Evolutionary conservation across 2,113 vertebrate species (phyloP).

Genomic region (Sinocyclocheilus anshuiensis): DNA sequence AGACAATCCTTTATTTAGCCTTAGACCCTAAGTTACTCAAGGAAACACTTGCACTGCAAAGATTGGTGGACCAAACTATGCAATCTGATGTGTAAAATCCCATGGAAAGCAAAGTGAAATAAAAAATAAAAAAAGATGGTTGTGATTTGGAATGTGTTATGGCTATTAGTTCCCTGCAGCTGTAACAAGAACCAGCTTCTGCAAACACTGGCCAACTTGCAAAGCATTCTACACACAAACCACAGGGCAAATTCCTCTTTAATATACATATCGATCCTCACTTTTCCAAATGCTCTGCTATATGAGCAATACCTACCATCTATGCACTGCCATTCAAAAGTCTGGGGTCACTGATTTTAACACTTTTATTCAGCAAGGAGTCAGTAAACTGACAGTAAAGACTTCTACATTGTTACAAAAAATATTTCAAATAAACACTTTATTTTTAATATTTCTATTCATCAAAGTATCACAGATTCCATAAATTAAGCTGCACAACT

Average conservation of each 20-base stretch:
- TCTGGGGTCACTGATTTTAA: no score
- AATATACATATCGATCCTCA: slow-evolving; percentile 24
- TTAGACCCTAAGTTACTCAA: slow-evolving; percentile 4
- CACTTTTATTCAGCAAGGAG: no score
- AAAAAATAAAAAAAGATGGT: neutral
- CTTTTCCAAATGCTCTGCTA: slow-evolving; percentile 30
- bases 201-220: neutral
- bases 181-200: neutral
- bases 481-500: no score
- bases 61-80: neutral
- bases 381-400: no score
- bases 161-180: neutral
- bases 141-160: neutral
- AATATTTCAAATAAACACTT: no score
- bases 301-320: neutral
- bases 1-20: slow-evolving; percentile 21
- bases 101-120: neutral
- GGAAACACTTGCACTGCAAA: neutral
- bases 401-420: no score
- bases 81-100: neutral
- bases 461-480: no score
- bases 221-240: slow-evolving; percentile 4
- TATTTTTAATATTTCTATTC: no score
- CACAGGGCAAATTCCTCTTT: slow-evolving; percentile 11
- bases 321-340: no score